Conservation (phyloP, 2,888 invertebrate genomes). For the Podabrus alpinus region DNA sequence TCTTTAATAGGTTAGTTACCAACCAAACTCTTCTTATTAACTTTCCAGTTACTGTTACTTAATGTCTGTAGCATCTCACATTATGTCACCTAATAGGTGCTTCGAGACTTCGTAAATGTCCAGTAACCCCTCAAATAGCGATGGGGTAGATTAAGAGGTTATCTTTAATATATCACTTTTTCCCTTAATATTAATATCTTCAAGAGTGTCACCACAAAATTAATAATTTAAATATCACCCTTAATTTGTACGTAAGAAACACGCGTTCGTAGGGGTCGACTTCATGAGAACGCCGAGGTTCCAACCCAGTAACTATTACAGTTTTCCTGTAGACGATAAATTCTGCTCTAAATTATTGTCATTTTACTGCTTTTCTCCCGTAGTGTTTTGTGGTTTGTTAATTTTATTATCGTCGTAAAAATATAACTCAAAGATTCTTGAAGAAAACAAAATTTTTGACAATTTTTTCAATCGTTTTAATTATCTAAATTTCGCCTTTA, state of each 20-base stretch:
- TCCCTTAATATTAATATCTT: background rate
- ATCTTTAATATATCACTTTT: background rate
- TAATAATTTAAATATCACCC: background rate
- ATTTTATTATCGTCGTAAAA: background rate
- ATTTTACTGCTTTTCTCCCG: background rate
- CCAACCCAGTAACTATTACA: background rate
- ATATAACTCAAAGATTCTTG: background rate
- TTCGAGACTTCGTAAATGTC: conserved; percentile 1
- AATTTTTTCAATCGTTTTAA: background rate
- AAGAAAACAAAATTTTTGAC: background rate
- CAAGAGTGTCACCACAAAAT: background rate
- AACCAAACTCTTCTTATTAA: conserved; percentile 3
- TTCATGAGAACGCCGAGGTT: background rate
- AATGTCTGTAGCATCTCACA: background rate
- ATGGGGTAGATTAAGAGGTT: background rate
- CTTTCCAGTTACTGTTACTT: conserved; percentile 1
- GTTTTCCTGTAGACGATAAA: background rate
- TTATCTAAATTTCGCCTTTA: background rate
- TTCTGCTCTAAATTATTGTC: background rate
- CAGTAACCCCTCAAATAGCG: background rate
- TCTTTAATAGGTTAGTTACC: background rate
- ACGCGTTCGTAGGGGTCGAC: background rate
- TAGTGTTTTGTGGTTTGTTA: background rate
- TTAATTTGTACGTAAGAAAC: background rate
- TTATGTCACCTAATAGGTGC: background rate